Conservation (phyloP, 2,113 vertebrate species). For the Dryoscopus gambensis region DNA sequence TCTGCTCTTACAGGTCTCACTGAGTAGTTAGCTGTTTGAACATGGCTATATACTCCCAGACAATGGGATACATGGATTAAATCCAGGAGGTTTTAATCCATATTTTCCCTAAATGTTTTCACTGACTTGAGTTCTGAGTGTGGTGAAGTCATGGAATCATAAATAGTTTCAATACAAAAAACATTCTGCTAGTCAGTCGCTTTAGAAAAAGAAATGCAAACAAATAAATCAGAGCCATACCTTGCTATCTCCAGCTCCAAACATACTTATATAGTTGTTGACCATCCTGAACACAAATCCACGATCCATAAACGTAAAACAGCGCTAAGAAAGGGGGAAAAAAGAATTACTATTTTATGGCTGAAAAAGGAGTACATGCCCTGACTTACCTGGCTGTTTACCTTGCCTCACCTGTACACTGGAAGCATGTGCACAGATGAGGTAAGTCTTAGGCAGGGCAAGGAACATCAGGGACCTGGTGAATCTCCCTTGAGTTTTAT, state of each 20-base stretch:
- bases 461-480: not conserved
- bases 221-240: conserved; percentile 61
- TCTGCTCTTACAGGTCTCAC: not conserved
- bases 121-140: not conserved
- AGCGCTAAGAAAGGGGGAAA: conserved; percentile 72
- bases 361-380: no score
- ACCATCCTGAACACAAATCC: conserved; percentile 93
- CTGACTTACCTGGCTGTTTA: not conserved
- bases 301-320: conserved; percentile 95
- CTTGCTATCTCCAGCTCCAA: conserved; percentile 88
- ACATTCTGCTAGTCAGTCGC: not conserved
- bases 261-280: conserved; percentile 91
- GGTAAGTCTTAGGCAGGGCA: not conserved
- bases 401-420: not conserved
- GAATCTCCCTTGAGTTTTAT: not conserved
- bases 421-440: not conserved
- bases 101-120: not conserved
- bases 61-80: not conserved
- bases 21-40: not conserved
- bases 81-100: not conserved
- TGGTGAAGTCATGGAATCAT: not conserved
- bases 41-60: not conserved
- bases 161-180: not conserved
- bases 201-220: not conserved
- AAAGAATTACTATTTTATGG: not conserved